Base-by-base conservation (phyloP, 2,797 vertebrate genomes). In the Rhodeus uyekii region DNA sequence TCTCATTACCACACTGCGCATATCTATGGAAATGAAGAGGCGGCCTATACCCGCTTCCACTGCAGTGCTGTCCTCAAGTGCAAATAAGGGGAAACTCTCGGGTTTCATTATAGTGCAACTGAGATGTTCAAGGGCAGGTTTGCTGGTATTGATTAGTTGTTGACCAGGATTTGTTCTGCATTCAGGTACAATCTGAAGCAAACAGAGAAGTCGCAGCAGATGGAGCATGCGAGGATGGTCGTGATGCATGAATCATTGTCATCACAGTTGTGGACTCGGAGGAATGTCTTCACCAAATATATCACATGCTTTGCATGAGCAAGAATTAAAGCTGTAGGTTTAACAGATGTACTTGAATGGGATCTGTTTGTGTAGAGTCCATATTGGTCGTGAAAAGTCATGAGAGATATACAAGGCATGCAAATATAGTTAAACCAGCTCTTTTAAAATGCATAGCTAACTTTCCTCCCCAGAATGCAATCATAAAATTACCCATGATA, bases 281-380 rank as follows among this genome's bases (percentile, higher is more conserved):
- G 89, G 86, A 92, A 92, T 91, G 80, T 63, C 78, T 87, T 81
- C 82, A 85, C 80, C 80, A 84, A 53, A 83, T 83, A 78, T 80
- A 86, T 65, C 87, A 80, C 87, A 83, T 88, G 64, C 76, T 84
- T 32, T 80, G 86, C 76, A 32, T 83, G 67, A 84, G 86, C 76
- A 76, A 64, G 38, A 78, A 55, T 58, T 83, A 36, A 55, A 67
- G 14, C 60, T 74, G 38, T 46, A 68, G 78, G 19, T 55, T 69
- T 50, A 80, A 58, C 27, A 58, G 63, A 80, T 75, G 38, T 68
- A 80, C 42, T 16, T 73, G 78, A 76, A 74, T 65, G 29, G 39
- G 19, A 77, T 34, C 29, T 74, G 36, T 77, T 73, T 65, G 68
- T 53, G 22, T 80, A 64, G 60, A 8, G 68, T 50, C 29, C 18